These are phyloP conservation scores for Liolophura sinensis DNA, from an alignment of 1,140 invertebrate species.

Conservation along the genomic window DNA sequence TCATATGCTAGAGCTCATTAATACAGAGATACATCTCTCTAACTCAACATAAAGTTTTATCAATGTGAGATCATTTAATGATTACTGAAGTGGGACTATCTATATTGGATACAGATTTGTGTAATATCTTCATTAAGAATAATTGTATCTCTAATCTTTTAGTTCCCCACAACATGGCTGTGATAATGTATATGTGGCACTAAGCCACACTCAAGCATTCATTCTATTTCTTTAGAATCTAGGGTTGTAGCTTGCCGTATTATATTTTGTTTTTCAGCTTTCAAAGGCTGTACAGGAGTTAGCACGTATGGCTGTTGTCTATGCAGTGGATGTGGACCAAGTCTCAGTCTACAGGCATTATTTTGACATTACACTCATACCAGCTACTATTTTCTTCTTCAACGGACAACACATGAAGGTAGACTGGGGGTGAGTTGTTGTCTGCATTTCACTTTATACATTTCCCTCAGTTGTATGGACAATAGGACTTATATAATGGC, in stretches of 20 bases:
- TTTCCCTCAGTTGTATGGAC: not conserved
- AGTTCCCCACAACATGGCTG: too few species aligned
- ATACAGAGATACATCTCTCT: too few species aligned
- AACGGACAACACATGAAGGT: conserved; percentile 59
- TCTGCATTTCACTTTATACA: not conserved
- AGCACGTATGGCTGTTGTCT: conserved; percentile 53
- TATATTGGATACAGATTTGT: too few species aligned
- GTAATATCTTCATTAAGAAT: too few species aligned
- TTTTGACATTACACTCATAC: conserved; percentile 56
- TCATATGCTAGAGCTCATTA: too few species aligned
- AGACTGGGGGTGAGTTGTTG: conserved; percentile 53
- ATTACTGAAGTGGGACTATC: too few species aligned
- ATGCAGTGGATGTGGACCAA: conserved; percentile 47
- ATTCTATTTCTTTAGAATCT: not conserved
- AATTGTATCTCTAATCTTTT: too few species aligned
- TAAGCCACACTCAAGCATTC: not conserved
- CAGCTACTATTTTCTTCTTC: conserved; percentile 59
- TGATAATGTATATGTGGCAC: too few species aligned
- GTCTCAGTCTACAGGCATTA: conserved; percentile 53
- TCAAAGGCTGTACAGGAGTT: conserved; percentile 41
- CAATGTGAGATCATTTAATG: too few species aligned
- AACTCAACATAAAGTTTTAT: too few species aligned
- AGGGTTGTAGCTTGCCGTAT: not conserved
- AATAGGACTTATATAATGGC: not conserved
- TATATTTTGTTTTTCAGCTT: conserved; percentile 38